Evolutionary conservation across 2,888 invertebrate genomes (phyloP), one percentile per base, ranked within the genome.

Genomic region (Troides oblongomaculatus): DNA sequence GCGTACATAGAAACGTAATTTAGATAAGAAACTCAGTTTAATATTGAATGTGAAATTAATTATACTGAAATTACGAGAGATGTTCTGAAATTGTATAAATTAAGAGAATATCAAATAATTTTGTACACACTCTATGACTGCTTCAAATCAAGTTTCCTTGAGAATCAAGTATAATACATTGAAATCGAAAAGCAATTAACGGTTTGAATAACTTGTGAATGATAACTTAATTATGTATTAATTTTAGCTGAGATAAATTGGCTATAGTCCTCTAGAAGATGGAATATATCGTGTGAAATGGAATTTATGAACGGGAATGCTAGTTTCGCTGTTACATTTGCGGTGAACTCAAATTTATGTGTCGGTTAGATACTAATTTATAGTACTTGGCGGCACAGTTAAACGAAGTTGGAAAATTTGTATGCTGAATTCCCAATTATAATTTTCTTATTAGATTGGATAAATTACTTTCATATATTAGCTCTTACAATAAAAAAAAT

Each of bases 371-470:
- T 56, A 56, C 56, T 56, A 56, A 56, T 56, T 56, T 56, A 56
- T 56, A n/a, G 56, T 56, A 56, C 56, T 56, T n/a, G 7, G 56
- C 56, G 56, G 56, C 56, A 21, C 56, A 56, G 56, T 56, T 21
- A 56, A 56, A 56, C 56, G 56, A 21, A 56, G 21, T 21, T 56
- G 21, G 56, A 56, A 56, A 56, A 14, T 46, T 46, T 12, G 4
- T 46, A 46, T 14, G 14, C 12, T 12, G 14, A 46, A 46, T 46
- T 46, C 14, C 46, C 46, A 4, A 12, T 46, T 46, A 46, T 14
- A 14, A 12, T 14, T 46, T 46, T 46, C 46, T 46, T 46, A 12
- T 14, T 12, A 46, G 46, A 2, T 46, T 46, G 12, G 14, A 46
- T 2, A 30, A 10, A 46, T 46, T 46, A 12, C 46, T 12, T 1